phyloP scores from a whole-genome alignment of 2,113 vertebrate species.

The Fukomys damarensis region DNA sequence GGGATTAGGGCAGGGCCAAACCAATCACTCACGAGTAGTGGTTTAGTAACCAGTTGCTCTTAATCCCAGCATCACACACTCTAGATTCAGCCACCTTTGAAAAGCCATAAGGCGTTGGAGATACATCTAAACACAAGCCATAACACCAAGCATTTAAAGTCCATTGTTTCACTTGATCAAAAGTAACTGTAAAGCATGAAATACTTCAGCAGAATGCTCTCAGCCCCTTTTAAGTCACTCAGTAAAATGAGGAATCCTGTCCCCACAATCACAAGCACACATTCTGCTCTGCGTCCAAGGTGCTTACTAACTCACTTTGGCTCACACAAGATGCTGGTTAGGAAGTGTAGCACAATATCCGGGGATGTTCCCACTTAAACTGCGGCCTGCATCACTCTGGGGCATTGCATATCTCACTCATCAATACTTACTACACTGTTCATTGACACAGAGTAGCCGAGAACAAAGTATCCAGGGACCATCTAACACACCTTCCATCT shows the following conservation, averaged over 20 bases:
- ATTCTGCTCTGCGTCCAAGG: background rate
- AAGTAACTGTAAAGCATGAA: background rate
- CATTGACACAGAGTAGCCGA: background rate
- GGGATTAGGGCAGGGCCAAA: too few relatives aligned
- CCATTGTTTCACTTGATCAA: background rate
- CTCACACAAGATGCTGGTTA: background rate
- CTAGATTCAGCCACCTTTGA: too few relatives aligned
- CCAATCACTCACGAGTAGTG: too few relatives aligned
- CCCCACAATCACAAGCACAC: background rate
- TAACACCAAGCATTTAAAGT: background rate
- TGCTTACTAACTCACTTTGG: background rate
- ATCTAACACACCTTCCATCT: too few relatives aligned
- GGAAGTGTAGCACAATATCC: background rate
- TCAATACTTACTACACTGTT: background rate
- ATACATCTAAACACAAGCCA: too few relatives aligned
- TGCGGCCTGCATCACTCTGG: background rate
- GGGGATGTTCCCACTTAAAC: background rate
- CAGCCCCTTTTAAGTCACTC: background rate
- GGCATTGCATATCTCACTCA: background rate
- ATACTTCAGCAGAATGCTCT: background rate
- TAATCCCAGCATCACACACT: too few relatives aligned
- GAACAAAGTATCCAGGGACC: background rate
- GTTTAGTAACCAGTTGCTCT: too few relatives aligned
- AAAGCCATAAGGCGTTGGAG: too few relatives aligned
- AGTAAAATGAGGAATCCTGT: background rate